Conservation (phyloP, 2,113 vertebrate genomes). For the Cryptoleucopteryx plumbea region DNA sequence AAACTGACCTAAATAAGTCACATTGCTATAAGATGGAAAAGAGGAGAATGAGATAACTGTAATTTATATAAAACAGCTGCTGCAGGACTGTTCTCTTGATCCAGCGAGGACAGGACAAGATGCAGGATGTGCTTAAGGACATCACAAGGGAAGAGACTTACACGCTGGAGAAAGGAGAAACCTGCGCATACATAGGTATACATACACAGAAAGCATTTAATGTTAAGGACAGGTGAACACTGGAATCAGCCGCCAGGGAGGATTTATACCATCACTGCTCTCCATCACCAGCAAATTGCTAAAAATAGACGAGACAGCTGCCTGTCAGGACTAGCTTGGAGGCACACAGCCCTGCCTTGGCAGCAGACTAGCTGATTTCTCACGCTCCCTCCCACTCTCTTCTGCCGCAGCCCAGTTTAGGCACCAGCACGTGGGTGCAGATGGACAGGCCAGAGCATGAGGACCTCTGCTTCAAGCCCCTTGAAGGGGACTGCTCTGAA, state of each 20-base stretch:
- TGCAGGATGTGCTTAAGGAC: neutral
- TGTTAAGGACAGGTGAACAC: neutral
- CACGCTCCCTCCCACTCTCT: neutral
- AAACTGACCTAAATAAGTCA: neutral
- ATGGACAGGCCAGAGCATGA: rapidly evolving
- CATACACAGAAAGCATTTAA: neutral
- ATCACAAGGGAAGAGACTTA: neutral
- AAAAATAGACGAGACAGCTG: slow-evolving; percentile 10
- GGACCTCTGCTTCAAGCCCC: neutral
- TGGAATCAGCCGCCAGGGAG: neutral
- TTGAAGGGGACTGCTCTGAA: neutral
- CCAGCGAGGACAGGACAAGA: neutral
- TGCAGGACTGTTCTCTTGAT: neutral
- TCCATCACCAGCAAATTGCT: neutral
- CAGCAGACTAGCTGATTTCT: neutral
- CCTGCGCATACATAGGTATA: neutral
- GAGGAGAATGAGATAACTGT: neutral
- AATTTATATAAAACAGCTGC: neutral
- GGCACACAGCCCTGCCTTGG: neutral
- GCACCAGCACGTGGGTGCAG: neutral
- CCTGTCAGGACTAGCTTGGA: neutral
- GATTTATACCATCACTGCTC: neutral
- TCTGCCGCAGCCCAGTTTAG: neutral
- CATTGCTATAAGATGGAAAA: neutral
- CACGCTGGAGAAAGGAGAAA: neutral